phyloP scores from a whole-genome alignment of 2,113 vertebrate species.

The Perca schrenkii region DNA sequence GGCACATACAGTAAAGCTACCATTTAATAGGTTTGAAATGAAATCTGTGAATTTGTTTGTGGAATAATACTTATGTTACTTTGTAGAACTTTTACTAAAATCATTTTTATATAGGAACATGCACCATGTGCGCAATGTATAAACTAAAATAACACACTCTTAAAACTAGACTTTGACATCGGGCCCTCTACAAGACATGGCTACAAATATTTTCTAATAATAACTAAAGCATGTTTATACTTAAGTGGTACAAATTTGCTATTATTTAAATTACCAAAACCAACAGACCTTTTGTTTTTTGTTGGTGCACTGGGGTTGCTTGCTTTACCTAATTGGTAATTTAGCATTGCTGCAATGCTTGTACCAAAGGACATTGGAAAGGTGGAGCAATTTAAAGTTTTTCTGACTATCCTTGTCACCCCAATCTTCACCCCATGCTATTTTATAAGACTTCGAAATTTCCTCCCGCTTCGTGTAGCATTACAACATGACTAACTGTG shows the following conservation, averaged over 20 bases:
- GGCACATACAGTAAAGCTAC: background rate
- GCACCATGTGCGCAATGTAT: background rate
- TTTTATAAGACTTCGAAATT: background rate
- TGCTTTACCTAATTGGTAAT: background rate
- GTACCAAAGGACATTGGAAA: background rate
- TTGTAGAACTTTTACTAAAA: background rate
- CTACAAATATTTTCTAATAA: background rate
- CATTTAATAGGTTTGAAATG: background rate
- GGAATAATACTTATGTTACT: no score
- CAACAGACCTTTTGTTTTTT: background rate
- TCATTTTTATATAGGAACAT: background rate
- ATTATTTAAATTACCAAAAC: background rate
- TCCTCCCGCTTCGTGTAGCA: background rate
- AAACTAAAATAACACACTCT: background rate
- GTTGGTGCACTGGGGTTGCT: background rate
- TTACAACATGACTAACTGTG: background rate
- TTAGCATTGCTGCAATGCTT: background rate
- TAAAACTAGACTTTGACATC: no score
- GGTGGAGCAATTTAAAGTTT: background rate
- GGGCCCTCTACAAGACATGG: background rate
- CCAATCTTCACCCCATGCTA: background rate
- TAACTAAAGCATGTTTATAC: no score
- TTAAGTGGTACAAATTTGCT: no score
- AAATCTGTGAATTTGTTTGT: background rate
- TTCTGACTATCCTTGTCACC: background rate